Evolutionary conservation across 2,113 vertebrate species (phyloP), one percentile per base, ranked within the genome.

Genomic region (Cariama cristata): DNA sequence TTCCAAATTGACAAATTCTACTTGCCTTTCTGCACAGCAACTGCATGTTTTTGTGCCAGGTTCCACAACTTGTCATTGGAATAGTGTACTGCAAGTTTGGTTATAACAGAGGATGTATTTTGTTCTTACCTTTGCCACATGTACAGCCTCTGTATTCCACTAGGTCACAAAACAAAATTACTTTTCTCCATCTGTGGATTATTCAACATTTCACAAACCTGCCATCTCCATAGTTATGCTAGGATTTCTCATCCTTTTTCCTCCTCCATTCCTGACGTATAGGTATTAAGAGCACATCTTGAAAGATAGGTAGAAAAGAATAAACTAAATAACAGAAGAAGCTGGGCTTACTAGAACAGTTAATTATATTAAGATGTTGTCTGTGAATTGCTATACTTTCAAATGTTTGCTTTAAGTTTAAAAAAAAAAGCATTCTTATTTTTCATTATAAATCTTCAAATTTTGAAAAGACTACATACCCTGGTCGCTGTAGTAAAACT

Each of bases 131-230:
- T 80, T 88, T 94, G 38, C 40, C 58, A 77, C 74, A 42, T 19
- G 60, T 60, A 86, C n/a, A 97, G 60, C 86, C 79, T 69, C 80
- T 94, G 11, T 62, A 40, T 63, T 95, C 45, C 73, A 47, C 69
- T 77, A 94, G 55, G 53, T 86, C 58, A 86, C 69, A 74, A 95
- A 95, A 56, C 4, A 49, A 81, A 97, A 85, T 87, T 93, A 33
- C 35, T 95, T 96, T 96, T 74, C 92, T 94, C 58, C 14, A 33
- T 93, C 89, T 88, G 52, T 94, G 81, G 88, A 83, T 95, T 95
- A 90, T 86, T 71, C 17, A 77, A 24, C 58, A 49, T 94, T 93
- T 96, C 94, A 88, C 33, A 86, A 45, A 35, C 22, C 30, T 95
- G 21, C 19, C n/a, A 93, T 72, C 89, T 94, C 79, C 79, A 63